Evolutionary conservation across 2,888 invertebrate species (phyloP), one percentile per base, ranked within the genome.

Genomic region (Salticus scenicus): DNA sequence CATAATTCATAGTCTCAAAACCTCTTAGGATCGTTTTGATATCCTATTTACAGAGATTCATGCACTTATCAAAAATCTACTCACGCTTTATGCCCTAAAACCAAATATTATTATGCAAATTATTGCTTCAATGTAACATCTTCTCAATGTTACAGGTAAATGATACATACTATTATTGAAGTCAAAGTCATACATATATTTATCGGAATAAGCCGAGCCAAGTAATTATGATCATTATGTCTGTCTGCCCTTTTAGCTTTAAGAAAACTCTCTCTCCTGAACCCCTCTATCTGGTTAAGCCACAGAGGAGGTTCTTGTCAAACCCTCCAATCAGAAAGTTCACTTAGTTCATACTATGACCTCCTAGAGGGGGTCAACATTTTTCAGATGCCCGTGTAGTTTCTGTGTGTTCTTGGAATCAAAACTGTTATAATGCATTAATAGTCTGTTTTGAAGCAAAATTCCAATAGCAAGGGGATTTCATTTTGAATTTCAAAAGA

Each of bases 201-300:
- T 47, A 47, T 47, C n/a, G n/a, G 24, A 24, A 24, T 4, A 24
- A 8, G 12, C 17, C 20, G 10, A 17, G 12, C 20, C 8, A 77
- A 57, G 75, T 77, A 83, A 83, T 83, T 83, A 77, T 73, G 67
- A 67, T 73, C 83, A 83, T 83, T 83, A 83, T 76, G 76, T 69
- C 31, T 37, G 67, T 64, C 28, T 63, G 41, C 28, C 70, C 57
- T 28, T 64, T n/a, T 47, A 4, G 20, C 57, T 1, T 57, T 2
- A 41, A 27, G 28, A 41, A n/a, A 42, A 28, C 28, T 10, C 12
- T 47, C 47, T 24, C 42, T n/a, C 64, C 33, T 64, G 27, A 17
- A 42, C 33, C 70, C 74, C 66, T 28, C 67, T 69, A 20, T 30
- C n/a, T 30, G 20, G 27, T 51, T 66, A 28, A 51, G 74, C 69